Percentiles rank a stretch among this genome's conserved stretches.
These are phyloP conservation scores for Phalanger gymnotis DNA, from an alignment of 2,797 vertebrate species.

Conservation along the genomic window DNA sequence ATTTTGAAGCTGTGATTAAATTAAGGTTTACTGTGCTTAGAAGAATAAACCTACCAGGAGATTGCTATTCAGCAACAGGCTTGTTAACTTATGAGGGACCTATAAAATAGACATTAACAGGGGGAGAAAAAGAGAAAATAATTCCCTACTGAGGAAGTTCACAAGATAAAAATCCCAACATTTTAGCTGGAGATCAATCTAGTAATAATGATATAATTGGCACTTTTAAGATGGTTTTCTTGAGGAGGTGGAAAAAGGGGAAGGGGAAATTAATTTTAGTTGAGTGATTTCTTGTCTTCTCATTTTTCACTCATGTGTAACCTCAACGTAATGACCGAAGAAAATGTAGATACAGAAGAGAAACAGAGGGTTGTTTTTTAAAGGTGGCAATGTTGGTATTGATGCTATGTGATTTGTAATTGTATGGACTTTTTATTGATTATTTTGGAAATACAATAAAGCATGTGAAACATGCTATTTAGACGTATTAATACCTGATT, in stretches of 20 bases:
- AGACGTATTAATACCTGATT: background rate
- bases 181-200: conserved; percentile 47
- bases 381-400: background rate
- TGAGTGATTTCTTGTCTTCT: background rate
- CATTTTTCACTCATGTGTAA: background rate
- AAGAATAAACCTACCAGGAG: conserved; percentile 85
- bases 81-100: conserved; percentile 81
- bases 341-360: background rate
- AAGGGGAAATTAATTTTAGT: background rate
- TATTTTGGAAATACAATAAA: background rate
- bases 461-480: background rate
- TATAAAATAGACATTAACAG: conserved; percentile 78
- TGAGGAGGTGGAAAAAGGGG: background rate
- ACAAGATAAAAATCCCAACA: conserved; percentile 65
- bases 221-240: conserved; percentile 30
- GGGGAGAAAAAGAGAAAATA: conserved; percentile 64
- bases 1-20: conserved; percentile 89
- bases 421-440: conserved; percentile 2
- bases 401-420: background rate
- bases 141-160: conserved; percentile 74
- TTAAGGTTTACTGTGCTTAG: conserved; percentile 86
- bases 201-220: conserved; percentile 38
- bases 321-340: background rate
- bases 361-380: background rate
- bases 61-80: conserved; percentile 76